These are phyloP conservation scores for Pseudochirops cupreus DNA, from an alignment of 2,797 vertebrate species.

Conservation along the genomic window DNA sequence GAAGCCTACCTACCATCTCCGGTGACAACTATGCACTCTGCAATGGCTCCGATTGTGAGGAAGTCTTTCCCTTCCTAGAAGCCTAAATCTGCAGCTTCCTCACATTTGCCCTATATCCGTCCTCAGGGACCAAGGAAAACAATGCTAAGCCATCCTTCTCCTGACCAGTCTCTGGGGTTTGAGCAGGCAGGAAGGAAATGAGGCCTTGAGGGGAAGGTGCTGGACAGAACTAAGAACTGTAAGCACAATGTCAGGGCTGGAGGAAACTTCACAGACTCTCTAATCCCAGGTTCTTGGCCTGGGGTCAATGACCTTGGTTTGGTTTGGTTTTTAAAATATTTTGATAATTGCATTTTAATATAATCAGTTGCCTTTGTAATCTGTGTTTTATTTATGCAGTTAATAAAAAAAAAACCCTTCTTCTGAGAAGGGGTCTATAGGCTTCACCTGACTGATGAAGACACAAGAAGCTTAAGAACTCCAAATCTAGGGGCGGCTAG, in stretches of 20 bases:
- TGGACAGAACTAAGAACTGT: background rate
- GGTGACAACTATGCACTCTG: background rate
- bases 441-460: background rate
- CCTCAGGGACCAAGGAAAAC: background rate
- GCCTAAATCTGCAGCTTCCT: background rate
- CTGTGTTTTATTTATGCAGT: background rate
- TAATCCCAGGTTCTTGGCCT: background rate
- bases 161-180: background rate
- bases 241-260: background rate
- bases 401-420: background rate
- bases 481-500: too few relatives aligned
- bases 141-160: background rate
- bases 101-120: background rate
- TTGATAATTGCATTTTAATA: background rate
- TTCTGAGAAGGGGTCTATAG: background rate
- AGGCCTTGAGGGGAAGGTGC: background rate
- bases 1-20: background rate
- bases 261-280: rapidly evolving
- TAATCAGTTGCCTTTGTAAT: background rate
- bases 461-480: background rate
- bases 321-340: background rate
- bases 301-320: background rate
- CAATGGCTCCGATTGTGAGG: background rate
- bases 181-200: background rate
- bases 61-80: background rate